These are phyloP conservation scores for Thunnus albacares DNA, from an alignment of 2,797 vertebrate genomes.

Conservation along the genomic window DNA sequence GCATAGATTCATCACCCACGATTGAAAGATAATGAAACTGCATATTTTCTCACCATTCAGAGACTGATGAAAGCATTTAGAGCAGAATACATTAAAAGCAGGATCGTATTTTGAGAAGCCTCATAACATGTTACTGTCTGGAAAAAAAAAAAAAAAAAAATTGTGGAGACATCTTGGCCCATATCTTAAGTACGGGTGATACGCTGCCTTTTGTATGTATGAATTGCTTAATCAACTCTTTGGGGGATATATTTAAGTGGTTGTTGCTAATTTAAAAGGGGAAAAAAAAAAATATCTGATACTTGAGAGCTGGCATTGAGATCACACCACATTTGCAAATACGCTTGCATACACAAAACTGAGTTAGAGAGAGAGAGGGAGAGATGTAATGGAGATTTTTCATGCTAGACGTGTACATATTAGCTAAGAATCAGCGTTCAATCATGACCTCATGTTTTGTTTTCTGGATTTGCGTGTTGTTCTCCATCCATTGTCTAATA, in stretches of 20 bases:
- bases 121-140: constrained; percentile 75
- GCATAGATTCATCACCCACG: constrained; percentile 82
- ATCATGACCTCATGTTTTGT: constrained; percentile 69
- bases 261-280: constrained; percentile 64
- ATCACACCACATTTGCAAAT: constrained; percentile 67
- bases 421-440: constrained; percentile 72
- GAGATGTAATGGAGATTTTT: constrained; percentile 51
- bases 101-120: constrained; percentile 75
- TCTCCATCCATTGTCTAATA: constrained; percentile 51
- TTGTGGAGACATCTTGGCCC: constrained; percentile 69
- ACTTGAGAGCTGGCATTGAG: constrained; percentile 55
- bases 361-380: constrained; percentile 27
- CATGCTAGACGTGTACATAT: constrained; percentile 59
- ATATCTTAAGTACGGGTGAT: constrained; percentile 72
- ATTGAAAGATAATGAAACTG: constrained; percentile 86
- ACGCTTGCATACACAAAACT: constrained; percentile 52
- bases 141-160: constrained; percentile 58
- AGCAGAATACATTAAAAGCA: constrained; percentile 85
- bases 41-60: constrained; percentile 85
- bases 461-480: constrained; percentile 45
- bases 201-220: constrained; percentile 67
- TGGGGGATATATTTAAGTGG: constrained; percentile 63
- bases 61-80: constrained; percentile 86
- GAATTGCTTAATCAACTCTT: constrained; percentile 75
- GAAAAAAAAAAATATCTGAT: constrained; percentile 17